Conservation (phyloP, 2,888 invertebrate genomes). For the Temnothorax unifasciatus region DNA sequence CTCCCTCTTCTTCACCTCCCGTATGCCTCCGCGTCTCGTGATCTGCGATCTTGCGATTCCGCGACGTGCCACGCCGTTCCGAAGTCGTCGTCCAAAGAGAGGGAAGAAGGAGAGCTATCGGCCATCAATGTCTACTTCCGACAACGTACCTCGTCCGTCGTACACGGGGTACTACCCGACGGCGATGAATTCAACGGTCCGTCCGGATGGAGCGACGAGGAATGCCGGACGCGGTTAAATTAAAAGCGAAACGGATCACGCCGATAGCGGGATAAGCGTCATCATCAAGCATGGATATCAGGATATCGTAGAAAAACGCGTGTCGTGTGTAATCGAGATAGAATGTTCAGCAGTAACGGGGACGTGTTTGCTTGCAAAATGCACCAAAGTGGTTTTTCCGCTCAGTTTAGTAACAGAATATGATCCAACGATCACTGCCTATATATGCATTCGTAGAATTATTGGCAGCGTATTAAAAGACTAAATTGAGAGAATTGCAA, state of each 20-base stretch:
- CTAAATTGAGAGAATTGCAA: neutral
- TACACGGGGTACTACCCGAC: slow-evolving; percentile 53
- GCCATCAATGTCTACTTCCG: slow-evolving; percentile 77
- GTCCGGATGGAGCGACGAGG: neutral
- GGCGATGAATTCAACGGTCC: slow-evolving; percentile 66
- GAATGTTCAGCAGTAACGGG: neutral
- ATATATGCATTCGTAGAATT: neutral
- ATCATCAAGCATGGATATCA: neutral
- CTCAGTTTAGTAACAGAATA: neutral
- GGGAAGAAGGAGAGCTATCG: slow-evolving; percentile 66
- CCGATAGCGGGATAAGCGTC: slow-evolving; percentile 40
- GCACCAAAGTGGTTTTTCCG: neutral
- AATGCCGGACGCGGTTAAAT: slow-evolving; percentile 46
- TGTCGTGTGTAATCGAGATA: slow-evolving; percentile 6
- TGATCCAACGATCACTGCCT: neutral
- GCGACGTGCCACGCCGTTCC: slow-evolving; percentile 66
- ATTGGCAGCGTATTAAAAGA: neutral
- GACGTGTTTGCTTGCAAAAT: neutral
- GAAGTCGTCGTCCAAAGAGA: slow-evolving; percentile 54
- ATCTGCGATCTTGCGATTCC: slow-evolving; percentile 71
- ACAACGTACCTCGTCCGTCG: slow-evolving; percentile 68
- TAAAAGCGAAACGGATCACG: slow-evolving; percentile 53
- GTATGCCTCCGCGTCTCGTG: slow-evolving; percentile 58
- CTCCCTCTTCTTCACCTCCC: slow-evolving; percentile 40
- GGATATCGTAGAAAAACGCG: slow-evolving; percentile 17